Evolutionary conservation across 2,888 invertebrate genomes (phyloP).

Genomic region (Sinotaia quadrata): DNA sequence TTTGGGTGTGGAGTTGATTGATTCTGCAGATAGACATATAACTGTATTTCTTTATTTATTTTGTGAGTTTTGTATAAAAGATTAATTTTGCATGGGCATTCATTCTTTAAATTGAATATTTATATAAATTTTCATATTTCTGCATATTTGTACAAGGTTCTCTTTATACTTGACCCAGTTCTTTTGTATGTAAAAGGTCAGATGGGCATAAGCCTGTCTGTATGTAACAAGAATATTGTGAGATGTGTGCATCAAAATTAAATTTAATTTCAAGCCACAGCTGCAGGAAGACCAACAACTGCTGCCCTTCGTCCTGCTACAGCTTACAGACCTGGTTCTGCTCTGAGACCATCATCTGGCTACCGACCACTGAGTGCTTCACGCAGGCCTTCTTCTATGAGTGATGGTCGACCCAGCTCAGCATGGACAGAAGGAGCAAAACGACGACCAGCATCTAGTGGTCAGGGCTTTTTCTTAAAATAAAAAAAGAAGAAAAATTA

Average conservation of each 20-base stretch:
- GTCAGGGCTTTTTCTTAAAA: constrained; percentile 29
- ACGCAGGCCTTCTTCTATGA: constrained; percentile 45
- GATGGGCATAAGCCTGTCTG: constrained; percentile 1
- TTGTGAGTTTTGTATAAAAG: too few relatives aligned
- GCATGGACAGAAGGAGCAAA: constrained; percentile 23
- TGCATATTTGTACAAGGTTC: too few relatives aligned
- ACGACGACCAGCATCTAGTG: constrained; percentile 36
- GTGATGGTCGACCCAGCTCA: constrained; percentile 43
- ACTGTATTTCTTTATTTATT: too few relatives aligned
- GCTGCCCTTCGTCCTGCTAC: constrained; percentile 58
- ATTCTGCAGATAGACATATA: too few relatives aligned
- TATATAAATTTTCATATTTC: too few relatives aligned
- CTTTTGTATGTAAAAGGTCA: too few relatives aligned
- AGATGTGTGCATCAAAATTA: not conserved
- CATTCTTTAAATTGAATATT: too few relatives aligned
- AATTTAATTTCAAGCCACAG: not conserved
- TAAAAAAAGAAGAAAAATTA: too few relatives aligned
- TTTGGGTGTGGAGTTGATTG: too few relatives aligned
- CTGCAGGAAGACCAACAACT: constrained; percentile 49
- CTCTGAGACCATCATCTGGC: constrained; percentile 59
- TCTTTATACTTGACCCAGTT: too few relatives aligned
- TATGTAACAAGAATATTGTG: not conserved
- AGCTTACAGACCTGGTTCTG: constrained; percentile 65
- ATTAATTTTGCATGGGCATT: too few relatives aligned
- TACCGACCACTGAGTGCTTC: constrained; percentile 55